Base-by-base conservation (phyloP, 2,797 vertebrate genomes). In the Mallotus villosus region DNA sequence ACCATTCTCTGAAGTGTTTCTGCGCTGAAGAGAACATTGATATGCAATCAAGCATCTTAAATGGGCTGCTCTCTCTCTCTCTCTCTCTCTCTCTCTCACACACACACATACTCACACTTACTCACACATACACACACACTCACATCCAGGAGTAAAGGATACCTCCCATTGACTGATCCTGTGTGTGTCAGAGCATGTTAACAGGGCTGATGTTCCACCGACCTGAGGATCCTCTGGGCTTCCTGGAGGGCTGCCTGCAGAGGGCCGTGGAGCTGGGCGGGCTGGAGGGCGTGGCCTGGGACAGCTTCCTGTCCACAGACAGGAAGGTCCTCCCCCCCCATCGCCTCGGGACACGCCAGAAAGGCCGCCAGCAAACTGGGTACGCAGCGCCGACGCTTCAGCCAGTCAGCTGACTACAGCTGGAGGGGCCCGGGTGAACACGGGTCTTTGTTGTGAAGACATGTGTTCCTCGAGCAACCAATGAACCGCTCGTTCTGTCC, bases 201-300 rank as follows among this genome's bases (percentile, higher is more conserved):
- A 90, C 91, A 2, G 91, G 91, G 16, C 85, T 92, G 67, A 92
- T 92, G 89, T 91, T 89, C 61, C 84, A 89, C 72, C 84, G 78
- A 6, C 91, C 91, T 0, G 91, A 92, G 32, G 90, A 92, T 70
- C 91, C 90, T 1, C 73, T 92, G 19, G 41, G 63, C 32, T 92
- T 92, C 72, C 78, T 92, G 32, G 90, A 92, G 61, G 73, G 72
- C 49, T 92, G 90, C 73, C 75, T 92, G 78, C 88, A 88, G 74
- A 89, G 85, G 70, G 85, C 88, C 4, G 80, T 87, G 25, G 87
- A 89, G 19, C 70, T 91, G 11, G 90, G 91, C 0, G 90, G 90
- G 1, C 86, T 86, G 0, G 87, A 89, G 77, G 80, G 78, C 71
- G 88, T 92, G 53, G 82, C 84, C 41, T 91, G 91, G 91, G 90